Evolutionary conservation across 2,888 invertebrate genomes (phyloP).

Genomic region (Polietes domitor): DNA sequence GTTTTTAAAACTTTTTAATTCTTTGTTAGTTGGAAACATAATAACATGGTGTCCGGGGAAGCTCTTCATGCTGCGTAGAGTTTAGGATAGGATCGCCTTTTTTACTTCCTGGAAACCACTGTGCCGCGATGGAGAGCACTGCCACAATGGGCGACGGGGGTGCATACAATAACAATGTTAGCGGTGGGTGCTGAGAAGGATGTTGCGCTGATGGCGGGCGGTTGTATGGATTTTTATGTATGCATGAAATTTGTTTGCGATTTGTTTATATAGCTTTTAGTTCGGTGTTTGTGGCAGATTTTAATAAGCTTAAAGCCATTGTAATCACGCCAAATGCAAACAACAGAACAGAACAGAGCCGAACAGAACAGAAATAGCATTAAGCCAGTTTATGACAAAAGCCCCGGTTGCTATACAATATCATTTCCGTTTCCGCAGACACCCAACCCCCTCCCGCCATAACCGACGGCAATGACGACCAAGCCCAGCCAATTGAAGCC

Average conservation of each 20-base stretch:
- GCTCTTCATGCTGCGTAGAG: no score
- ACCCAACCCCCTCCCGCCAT: not conserved
- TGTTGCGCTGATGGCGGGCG: not conserved
- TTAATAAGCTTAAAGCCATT: conserved; percentile 49
- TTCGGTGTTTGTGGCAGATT: conserved; percentile 39
- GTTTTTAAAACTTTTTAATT: no score
- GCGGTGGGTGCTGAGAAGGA: not conserved
- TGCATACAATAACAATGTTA: not conserved
- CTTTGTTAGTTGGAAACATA: no score
- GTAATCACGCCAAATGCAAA: conserved; percentile 41
- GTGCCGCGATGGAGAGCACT: not conserved
- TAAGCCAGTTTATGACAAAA: conserved; percentile 55
- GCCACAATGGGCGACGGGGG: not conserved
- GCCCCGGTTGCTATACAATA: conserved; percentile 8
- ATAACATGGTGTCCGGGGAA: no score
- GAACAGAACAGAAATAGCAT: conserved; percentile 24
- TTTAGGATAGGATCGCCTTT: no score
- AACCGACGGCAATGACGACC: no score
- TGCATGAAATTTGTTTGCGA: conserved; percentile 43
- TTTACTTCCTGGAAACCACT: no score
- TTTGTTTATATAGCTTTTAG: conserved; percentile 32
- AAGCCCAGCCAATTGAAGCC: conserved; percentile 8
- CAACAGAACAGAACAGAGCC: not conserved
- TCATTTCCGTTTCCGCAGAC: conserved; percentile 23
- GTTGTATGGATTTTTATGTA: not conserved